Evolutionary conservation across 1,140 invertebrate species (phyloP).

Genomic region (Anoplophora glabripennis): DNA sequence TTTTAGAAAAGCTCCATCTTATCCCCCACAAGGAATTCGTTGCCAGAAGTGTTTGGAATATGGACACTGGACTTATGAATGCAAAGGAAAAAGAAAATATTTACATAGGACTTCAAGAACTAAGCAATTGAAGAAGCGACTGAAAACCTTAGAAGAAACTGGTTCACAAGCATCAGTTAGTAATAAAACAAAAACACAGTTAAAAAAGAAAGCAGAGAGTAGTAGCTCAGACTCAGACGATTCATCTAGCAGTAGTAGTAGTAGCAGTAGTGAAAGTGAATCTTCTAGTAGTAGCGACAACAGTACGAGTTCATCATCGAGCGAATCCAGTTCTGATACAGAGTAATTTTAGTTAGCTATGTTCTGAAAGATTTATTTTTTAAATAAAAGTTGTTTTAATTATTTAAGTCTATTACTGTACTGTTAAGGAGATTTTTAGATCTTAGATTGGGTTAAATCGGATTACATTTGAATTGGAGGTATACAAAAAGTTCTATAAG

Average conservation of each 20-base stretch:
- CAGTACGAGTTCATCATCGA: background rate
- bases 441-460: no score
- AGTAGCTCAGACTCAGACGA: conserved; percentile 21
- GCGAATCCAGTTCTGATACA: no score
- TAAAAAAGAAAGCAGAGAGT: conserved; percentile 7
- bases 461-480: no score
- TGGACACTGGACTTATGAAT: conserved; percentile 92
- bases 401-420: no score
- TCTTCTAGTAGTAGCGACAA: conserved; percentile 9
- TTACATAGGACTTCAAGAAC: conserved; percentile 79
- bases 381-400: no score
- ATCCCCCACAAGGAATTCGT: conserved; percentile 58
- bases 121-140: conserved; percentile 71
- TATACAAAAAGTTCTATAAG: no score
- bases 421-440: no score
- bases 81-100: conserved; percentile 86
- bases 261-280: conserved; percentile 16
- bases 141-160: conserved; percentile 56
- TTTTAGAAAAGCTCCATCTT: conserved; percentile 16
- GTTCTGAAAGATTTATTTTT: no score
- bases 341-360: no score
- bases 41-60: conserved; percentile 90
- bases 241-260: conserved; percentile 18
- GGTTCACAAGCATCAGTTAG: conserved; percentile 24
- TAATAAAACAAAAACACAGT: conserved; percentile 1